phyloP scores from a whole-genome alignment of 1,140 invertebrate species.

The Pachyrhynchus sulphureomaculatus region DNA sequence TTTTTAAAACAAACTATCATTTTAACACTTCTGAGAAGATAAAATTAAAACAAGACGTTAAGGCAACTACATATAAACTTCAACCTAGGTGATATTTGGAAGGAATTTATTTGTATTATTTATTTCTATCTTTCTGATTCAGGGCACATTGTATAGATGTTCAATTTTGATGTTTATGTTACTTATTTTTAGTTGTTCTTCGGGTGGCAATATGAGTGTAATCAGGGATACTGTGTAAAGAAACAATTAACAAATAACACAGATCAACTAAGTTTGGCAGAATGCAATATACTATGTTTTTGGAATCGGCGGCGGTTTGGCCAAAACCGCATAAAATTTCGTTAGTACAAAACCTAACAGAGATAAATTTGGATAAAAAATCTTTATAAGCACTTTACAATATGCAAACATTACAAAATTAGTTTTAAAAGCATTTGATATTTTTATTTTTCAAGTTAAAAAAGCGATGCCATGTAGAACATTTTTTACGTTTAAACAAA shows the following conservation, averaged over 20 bases:
- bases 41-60: too few species aligned
- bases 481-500: background rate
- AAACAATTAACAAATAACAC: background rate
- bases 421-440: background rate
- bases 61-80: too few species aligned
- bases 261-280: background rate
- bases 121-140: too few species aligned
- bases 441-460: background rate
- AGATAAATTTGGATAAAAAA: background rate
- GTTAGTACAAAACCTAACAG: background rate
- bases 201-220: background rate
- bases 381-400: background rate
- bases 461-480: background rate
- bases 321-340: background rate
- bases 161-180: too few species aligned
- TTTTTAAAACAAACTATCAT: too few species aligned
- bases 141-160: too few species aligned
- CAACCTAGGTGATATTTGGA: too few species aligned
- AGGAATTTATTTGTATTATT: too few species aligned
- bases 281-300: slow-evolving; percentile 7
- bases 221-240: slow-evolving; percentile 1
- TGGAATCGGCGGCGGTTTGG: slow-evolving; percentile 1
- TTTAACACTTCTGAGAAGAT: too few species aligned
- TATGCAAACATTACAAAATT: background rate
- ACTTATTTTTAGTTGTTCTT: background rate